phyloP scores from a whole-genome alignment of 2,797 vertebrate species.

The Pseudochromis fuscus region DNA sequence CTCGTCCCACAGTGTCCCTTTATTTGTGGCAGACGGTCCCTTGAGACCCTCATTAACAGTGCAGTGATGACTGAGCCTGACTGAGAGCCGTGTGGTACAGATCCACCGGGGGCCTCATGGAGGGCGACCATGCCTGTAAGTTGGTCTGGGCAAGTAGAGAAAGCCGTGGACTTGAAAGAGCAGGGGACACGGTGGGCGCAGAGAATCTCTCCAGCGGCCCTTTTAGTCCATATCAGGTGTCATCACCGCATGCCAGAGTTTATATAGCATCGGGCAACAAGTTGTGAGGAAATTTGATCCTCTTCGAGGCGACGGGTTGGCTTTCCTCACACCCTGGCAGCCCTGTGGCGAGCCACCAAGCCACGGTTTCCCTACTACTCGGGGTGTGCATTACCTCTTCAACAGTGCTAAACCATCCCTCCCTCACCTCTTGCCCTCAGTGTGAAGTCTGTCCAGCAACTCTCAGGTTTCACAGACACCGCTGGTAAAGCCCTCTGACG shows the following conservation, averaged over 20 bases:
- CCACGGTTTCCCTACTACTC: conserved; percentile 68
- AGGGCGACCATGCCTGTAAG: conserved; percentile 58
- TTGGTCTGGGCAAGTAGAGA: conserved; percentile 43
- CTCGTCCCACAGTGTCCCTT: conserved; percentile 52
- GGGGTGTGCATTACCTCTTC: conserved; percentile 73
- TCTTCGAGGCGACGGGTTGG: conserved; percentile 71
- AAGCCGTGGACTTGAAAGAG: conserved; percentile 75
- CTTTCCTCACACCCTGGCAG: conserved; percentile 76
- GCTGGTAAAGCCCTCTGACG: conserved; percentile 82
- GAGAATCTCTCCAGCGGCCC: conserved; percentile 80
- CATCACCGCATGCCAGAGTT: conserved; percentile 88
- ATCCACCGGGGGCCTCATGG: conserved; percentile 53
- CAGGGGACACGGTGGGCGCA: conserved; percentile 66
- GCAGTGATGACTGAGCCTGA: conserved; percentile 74
- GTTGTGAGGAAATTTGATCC: conserved; percentile 87
- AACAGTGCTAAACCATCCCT: conserved; percentile 63
- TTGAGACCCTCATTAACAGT: conserved; percentile 81
- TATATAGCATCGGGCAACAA: conserved; percentile 90
- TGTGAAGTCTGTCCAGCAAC: conserved; percentile 75
- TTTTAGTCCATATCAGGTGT: conserved; percentile 86
- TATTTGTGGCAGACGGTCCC: conserved; percentile 66
- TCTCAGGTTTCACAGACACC: conserved; percentile 85
- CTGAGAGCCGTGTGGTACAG: conserved; percentile 61
- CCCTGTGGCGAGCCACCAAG: conserved; percentile 68
- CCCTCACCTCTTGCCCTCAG: conserved; percentile 70